Evolutionary conservation across 2,888 invertebrate genomes (phyloP), one percentile per base, ranked within the genome.

Genomic region (Opisthograptis luteolata): DNA sequence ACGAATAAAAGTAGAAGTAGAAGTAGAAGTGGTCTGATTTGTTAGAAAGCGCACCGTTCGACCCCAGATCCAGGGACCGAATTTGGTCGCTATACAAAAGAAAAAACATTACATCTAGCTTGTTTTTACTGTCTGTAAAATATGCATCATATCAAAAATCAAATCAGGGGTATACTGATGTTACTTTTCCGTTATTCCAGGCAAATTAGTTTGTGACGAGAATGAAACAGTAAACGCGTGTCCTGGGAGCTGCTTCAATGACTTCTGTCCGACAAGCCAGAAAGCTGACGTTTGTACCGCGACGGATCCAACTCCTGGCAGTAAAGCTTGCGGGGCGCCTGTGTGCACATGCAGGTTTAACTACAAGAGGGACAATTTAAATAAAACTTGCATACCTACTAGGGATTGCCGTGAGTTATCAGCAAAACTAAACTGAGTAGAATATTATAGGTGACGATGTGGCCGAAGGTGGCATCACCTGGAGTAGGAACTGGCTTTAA

Each of bases 321-420:
- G n/a, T n/a, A n/a, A n/a, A n/a, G n/a, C 24, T 1, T 57, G 55
- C 14, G 44, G 30, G 10, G 12, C 28, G 6, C 58, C 73, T 0
- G 61, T 44, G 3, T 80, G 80, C 52, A 66, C 62, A 32, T 80
- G 79, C 28, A 36, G 49, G 3, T 74, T 80, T 3, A 20, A 30
- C 27, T 40, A 30, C 7, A 30, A 17, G 2, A 10, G 40, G 4
- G 10, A 72, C 32, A 68, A 59, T 24, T 55, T 61, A 0, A 74
- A 71, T 43, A 70, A 68, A 9, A 70, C 64, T 3, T 80, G 75
- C 34, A 68, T 75, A 13, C 56, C 62, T 2, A 60, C 62, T 3
- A 51, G 40, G 25, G 24, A 60, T 0, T 81, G 81, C 35, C 63
- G 74, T 74, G 63, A 73, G 71, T 58, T 73, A 28, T 56, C 60